A percentile compares a stretch with the other conserved stretches of the same genome.
These are phyloP conservation scores for Tadarida brasiliensis DNA, from an alignment of 2,797 vertebrate genomes.

Conservation along the genomic window DNA sequence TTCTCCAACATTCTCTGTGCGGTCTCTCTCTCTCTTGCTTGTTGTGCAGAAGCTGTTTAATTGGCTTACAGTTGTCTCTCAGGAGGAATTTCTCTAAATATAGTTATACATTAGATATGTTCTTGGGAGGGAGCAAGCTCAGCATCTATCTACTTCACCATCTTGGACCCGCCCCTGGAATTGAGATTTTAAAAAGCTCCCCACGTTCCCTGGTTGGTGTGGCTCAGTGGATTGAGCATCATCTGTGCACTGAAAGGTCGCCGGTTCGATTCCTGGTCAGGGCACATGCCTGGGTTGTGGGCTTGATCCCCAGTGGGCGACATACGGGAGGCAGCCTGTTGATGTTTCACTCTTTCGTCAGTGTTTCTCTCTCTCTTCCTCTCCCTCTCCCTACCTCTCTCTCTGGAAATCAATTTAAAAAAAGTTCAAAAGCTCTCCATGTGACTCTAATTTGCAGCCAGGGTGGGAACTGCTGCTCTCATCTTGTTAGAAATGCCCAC, in stretches of 20 bases:
- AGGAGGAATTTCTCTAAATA: background rate
- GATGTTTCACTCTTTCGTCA: background rate
- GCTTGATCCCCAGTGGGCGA: background rate
- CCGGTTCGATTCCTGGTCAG: background rate
- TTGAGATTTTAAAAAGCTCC: background rate
- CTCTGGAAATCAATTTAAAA: background rate
- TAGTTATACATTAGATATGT: background rate
- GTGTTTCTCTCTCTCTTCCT: background rate
- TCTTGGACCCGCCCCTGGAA: background rate
- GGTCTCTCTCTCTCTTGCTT: background rate
- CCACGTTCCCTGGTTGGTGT: background rate
- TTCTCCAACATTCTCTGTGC: background rate
- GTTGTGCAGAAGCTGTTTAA: background rate
- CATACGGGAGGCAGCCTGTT: background rate
- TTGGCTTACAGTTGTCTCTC: background rate
- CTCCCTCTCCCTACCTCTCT: background rate
- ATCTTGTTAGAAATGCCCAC: constrained; percentile 25
- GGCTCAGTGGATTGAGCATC: background rate
- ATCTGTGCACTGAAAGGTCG: background rate
- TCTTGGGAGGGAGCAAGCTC: background rate
- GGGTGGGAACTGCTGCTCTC: background rate
- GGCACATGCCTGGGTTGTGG: background rate
- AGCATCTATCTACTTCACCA: background rate
- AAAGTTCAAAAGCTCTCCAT: background rate
- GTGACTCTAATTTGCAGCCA: background rate